Conservation (phyloP, 1,140 invertebrate species). For the Lepidurus couesii region DNA sequence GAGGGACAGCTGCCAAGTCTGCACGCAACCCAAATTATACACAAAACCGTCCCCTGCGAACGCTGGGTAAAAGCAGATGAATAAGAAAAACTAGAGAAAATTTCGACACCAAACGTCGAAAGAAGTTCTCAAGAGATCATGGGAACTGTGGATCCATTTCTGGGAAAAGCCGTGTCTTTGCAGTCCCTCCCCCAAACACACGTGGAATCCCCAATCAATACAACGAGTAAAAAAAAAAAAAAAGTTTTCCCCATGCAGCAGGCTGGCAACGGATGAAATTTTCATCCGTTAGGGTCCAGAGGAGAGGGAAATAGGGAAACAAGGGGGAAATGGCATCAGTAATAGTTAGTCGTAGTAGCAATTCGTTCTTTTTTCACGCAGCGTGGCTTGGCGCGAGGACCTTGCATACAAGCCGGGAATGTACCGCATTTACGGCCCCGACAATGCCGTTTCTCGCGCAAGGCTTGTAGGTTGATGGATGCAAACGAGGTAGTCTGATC, state of each 20-base stretch:
- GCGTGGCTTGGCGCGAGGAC: neutral
- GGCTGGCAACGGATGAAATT: no score
- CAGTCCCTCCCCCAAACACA: no score
- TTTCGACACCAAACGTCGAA: neutral
- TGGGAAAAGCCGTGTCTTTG: no score
- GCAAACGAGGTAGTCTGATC: neutral
- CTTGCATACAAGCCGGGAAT: neutral
- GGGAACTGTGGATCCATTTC: no score
- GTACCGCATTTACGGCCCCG: neutral
- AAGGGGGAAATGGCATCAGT: no score
- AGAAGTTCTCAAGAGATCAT: no score
- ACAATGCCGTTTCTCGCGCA: neutral
- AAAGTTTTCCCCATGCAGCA: no score
- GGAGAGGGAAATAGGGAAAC: no score
- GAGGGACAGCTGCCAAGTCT: conserved; percentile 20
- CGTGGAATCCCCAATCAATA: no score
- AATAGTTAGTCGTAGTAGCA: neutral
- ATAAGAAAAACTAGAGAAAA: neutral
- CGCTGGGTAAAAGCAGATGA: neutral
- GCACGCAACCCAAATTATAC: conserved; percentile 14
- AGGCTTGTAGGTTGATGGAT: neutral
- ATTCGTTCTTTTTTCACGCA: neutral
- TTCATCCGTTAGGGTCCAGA: no score
- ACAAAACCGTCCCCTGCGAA: neutral
- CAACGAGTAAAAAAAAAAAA: no score